Evolutionary conservation across 2,888 invertebrate genomes (phyloP).

Genomic region (Ashinkailepas kermadecensis): DNA sequence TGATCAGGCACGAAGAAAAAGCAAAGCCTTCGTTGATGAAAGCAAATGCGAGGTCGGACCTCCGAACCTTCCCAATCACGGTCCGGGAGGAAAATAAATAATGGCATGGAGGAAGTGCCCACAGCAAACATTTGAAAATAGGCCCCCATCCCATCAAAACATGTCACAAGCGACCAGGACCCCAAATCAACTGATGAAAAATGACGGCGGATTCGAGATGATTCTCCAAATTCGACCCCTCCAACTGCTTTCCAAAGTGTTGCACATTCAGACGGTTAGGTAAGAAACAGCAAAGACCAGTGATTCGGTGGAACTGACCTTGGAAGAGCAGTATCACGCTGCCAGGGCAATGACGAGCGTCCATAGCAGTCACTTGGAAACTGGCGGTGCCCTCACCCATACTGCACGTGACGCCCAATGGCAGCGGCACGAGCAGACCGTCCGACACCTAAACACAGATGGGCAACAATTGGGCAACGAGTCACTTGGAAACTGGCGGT

Average conservation of each 20-base stretch:
- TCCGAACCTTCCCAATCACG: too few relatives aligned
- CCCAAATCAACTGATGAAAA: neutral
- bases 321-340: constrained; percentile 2
- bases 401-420: neutral
- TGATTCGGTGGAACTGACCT: neutral
- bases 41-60: too few relatives aligned
- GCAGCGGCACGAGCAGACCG: neutral
- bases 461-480: neutral
- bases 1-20: too few relatives aligned
- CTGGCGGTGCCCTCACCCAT: neutral
- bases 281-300: neutral
- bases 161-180: neutral
- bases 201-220: too few relatives aligned
- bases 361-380: constrained; percentile 7
- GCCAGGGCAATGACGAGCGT: constrained; percentile 7
- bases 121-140: neutral
- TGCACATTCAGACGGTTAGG: neutral
- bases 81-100: too few relatives aligned
- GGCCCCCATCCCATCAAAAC: neutral
- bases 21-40: too few relatives aligned
- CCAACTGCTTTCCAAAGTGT: neutral
- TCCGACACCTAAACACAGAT: neutral
- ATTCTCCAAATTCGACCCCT: too few relatives aligned
- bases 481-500: neutral
- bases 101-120: too few relatives aligned